phyloP scores from a whole-genome alignment of 2,888 invertebrate species.

The Melanostoma mellinum region DNA sequence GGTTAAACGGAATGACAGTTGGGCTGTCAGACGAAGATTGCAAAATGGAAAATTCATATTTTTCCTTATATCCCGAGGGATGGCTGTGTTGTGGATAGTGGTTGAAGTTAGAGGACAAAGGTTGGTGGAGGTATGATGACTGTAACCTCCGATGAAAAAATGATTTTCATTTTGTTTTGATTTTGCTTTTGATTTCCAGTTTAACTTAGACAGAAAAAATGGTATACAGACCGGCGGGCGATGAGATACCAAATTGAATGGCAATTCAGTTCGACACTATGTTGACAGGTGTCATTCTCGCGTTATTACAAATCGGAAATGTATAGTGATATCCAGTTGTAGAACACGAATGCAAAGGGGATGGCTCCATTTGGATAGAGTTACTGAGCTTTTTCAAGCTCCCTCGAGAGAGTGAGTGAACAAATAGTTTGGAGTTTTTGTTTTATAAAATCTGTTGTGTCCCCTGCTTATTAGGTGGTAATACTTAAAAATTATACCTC shows the following conservation, averaged over 20 bases:
- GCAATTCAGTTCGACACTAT: constrained; percentile 25
- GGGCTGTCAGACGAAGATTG: constrained; percentile 70
- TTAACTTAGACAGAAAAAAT: not conserved
- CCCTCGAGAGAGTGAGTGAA: too few species aligned
- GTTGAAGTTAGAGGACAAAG: not conserved
- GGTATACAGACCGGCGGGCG: not conserved
- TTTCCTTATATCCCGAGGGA: constrained; percentile 49
- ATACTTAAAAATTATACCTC: too few species aligned
- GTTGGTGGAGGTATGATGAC: not conserved
- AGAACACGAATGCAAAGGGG: not conserved
- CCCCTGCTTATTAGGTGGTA: too few species aligned
- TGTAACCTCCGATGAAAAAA: too few species aligned
- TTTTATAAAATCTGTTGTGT: too few species aligned
- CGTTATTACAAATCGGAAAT: not conserved
- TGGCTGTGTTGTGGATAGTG: constrained; percentile 3
- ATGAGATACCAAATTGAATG: constrained; percentile 9
- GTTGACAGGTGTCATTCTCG: constrained; percentile 42
- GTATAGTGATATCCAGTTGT: not conserved
- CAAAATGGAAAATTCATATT: constrained; percentile 68
- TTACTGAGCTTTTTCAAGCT: constrained; percentile 3
- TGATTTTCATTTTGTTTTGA: too few species aligned
- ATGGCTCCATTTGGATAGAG: not conserved
- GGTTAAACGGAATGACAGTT: constrained; percentile 71
- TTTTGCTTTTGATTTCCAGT: too few species aligned
- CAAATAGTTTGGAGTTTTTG: too few species aligned